Percentiles rank a stretch among this genome's conserved stretches.
Evolutionary conservation across 2,888 invertebrate genomes (phyloP).

Genomic region (Drosophila niveifrons): DNA sequence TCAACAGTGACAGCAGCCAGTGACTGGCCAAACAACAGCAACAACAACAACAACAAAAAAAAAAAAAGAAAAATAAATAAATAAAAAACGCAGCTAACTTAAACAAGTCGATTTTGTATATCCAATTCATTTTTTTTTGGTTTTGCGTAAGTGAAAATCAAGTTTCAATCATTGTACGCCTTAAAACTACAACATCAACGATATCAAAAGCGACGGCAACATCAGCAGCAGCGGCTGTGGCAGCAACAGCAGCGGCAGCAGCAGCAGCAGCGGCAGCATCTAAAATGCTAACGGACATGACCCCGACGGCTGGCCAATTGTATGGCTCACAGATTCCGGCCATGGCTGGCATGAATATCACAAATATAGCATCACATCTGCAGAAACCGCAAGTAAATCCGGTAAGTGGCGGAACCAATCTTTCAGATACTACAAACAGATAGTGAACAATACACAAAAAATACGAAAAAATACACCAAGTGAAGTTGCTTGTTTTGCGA

Average conservation of each 20-base stretch:
- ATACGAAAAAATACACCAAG: neutral
- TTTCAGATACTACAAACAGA: neutral
- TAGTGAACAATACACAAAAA: neutral
- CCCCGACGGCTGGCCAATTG: conserved; percentile 87
- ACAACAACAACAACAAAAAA: neutral
- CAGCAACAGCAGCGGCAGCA: conserved; percentile 15
- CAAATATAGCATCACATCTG: conserved; percentile 85
- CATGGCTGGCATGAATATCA: conserved; percentile 87
- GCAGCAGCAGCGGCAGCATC: conserved; percentile 36
- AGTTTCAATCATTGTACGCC: conserved; percentile 63
- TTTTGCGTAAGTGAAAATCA: conserved; percentile 18
- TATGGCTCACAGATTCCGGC: conserved; percentile 88
- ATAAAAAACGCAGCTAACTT: conserved; percentile 15
- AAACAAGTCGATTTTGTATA: neutral
- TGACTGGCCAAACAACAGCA: conserved; percentile 7
- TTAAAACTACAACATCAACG: conserved; percentile 65
- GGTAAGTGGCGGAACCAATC: conserved; percentile 79
- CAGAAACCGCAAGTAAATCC: conserved; percentile 86
- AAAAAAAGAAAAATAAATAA: too few species aligned
- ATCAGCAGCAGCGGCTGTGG: conserved; percentile 31
- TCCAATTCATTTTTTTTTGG: conserved; percentile 12
- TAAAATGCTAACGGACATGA: conserved; percentile 88
- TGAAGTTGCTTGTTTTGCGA: neutral
- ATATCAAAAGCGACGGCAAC: conserved; percentile 27
- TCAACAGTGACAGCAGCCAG: conserved; percentile 23